Conservation (phyloP, 2,113 vertebrate species). For the Lophotis ruficrista region DNA sequence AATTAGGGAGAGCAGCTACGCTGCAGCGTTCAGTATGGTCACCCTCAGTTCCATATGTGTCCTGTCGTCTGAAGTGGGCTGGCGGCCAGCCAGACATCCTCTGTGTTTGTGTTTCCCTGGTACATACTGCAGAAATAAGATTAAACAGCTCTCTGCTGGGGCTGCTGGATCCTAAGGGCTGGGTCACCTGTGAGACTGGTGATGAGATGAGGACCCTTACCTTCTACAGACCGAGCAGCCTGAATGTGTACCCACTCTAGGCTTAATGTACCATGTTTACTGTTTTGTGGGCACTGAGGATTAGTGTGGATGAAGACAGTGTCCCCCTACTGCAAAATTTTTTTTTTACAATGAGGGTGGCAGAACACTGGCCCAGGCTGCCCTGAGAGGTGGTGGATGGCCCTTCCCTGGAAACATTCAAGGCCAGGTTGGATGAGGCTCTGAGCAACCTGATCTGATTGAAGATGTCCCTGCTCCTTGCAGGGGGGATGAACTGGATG, state of each 20-base stretch:
- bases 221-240: background rate
- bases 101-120: background rate
- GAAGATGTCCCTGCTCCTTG: no score
- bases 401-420: no score
- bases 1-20: background rate
- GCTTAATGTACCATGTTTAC: background rate
- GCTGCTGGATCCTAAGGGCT: background rate
- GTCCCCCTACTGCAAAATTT: no score
- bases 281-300: background rate
- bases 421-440: no score
- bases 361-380: no score
- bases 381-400: no score
- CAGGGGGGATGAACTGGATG: no score
- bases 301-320: background rate
- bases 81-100: background rate
- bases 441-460: no score
- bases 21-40: background rate
- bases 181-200: background rate
- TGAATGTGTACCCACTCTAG: background rate
- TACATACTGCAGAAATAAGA: background rate
- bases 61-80: conserved; percentile 1
- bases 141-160: background rate
- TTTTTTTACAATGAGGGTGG: no score
- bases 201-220: background rate
- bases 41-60: conserved; percentile 18